Conservation (phyloP, 2,888 invertebrate species). For the Myathropa florea region DNA sequence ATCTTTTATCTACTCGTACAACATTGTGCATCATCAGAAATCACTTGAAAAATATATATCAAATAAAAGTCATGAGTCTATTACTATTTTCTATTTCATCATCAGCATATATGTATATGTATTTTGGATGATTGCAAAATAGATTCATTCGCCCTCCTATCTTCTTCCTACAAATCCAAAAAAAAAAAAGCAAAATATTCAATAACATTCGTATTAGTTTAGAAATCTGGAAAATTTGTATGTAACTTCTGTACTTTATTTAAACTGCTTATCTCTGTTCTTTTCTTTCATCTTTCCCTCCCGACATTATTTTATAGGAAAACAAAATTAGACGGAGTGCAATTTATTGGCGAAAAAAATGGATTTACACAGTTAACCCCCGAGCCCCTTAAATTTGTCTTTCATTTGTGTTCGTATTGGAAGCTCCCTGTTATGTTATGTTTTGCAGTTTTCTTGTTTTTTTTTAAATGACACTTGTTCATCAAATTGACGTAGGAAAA, state of each 20-base stretch:
- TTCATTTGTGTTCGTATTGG: conserved; percentile 25
- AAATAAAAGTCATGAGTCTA: conserved; percentile 27
- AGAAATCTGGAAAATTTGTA: not conserved
- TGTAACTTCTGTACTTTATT: conserved; percentile 15
- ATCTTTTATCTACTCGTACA: conserved; percentile 70
- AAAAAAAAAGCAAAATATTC: not conserved
- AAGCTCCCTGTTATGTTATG: conserved; percentile 55
- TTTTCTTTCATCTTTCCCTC: not conserved
- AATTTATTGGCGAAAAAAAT: not conserved
- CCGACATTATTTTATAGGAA: not conserved
- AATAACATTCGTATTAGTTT: not conserved
- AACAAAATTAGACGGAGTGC: not conserved
- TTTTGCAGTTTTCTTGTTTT: conserved; percentile 23
- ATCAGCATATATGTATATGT: conserved; percentile 58
- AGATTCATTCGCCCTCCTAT: conserved; percentile 44
- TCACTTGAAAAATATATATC: conserved; percentile 61
- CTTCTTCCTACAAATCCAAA: conserved; percentile 34
- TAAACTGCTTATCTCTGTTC: conserved; percentile 15
- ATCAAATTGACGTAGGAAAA: conserved; percentile 27
- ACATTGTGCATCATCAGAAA: conserved; percentile 70
- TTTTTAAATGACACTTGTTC: not conserved
- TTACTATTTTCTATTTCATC: conserved; percentile 42
- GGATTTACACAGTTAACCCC: not conserved
- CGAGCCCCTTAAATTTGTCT: not conserved
- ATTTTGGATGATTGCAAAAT: conserved; percentile 55